Percentiles rank a stretch among this genome's conserved stretches.
phyloP scores from a whole-genome alignment of 2,888 invertebrate species.

The Octodonta nipae region DNA sequence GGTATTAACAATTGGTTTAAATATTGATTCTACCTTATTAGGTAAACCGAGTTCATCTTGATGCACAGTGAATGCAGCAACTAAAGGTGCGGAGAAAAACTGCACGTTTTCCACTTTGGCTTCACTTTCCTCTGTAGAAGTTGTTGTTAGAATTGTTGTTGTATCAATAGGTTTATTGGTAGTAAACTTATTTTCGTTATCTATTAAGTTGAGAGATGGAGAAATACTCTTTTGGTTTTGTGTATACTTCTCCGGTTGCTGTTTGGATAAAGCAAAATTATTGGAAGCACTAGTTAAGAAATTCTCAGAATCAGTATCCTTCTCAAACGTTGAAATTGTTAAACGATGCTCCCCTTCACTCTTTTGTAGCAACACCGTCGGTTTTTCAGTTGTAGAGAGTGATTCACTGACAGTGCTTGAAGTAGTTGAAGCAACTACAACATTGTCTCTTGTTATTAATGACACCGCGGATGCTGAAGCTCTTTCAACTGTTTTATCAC shows the following conservation, averaged over 20 bases:
- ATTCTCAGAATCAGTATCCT: constrained; percentile 22
- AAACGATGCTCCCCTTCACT: constrained; percentile 25
- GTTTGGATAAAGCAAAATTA: constrained; percentile 17
- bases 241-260: constrained; percentile 10
- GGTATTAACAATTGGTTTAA: constrained; percentile 31
- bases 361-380: constrained; percentile 26
- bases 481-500: not conserved
- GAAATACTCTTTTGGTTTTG: constrained; percentile 7
- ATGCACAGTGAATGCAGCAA: constrained; percentile 75
- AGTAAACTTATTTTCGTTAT: constrained; percentile 5
- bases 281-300: constrained; percentile 27
- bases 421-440: constrained; percentile 4
- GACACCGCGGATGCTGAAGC: not conserved
- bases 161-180: constrained; percentile 11
- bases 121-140: constrained; percentile 54
- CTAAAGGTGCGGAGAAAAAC: constrained; percentile 67
- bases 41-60: constrained; percentile 69
- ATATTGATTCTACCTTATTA: constrained; percentile 63
- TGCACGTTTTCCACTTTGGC: constrained; percentile 57
- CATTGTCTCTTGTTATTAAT: not conserved
- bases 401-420: too few species aligned
- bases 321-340: constrained; percentile 22
- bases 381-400: constrained; percentile 8
- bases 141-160: constrained; percentile 40
- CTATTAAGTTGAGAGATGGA: constrained; percentile 8